Base-by-base conservation (phyloP, 2,113 vertebrate genomes). In the Gymnogyps californianus region DNA sequence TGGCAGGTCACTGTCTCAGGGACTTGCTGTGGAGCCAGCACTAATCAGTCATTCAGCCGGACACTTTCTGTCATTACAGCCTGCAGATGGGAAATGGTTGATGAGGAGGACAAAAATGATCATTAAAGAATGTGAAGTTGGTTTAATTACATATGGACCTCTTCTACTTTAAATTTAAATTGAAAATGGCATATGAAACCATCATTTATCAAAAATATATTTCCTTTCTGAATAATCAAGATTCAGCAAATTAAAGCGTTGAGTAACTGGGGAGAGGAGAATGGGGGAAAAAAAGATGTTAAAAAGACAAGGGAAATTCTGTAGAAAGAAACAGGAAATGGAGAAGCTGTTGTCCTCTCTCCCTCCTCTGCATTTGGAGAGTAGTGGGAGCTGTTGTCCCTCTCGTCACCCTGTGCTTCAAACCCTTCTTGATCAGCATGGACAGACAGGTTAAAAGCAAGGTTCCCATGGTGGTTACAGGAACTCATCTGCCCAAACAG, bases 241-340 rank as follows among this genome's bases (percentile, higher is more conserved):
- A 21, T 57, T 24, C 36, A 29, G 42, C 42, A 82, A 82, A 38
- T 57, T 36, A 17, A 85, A 72, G 17, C 18, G 25, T 26, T 10
- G 38, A 64, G n/a, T 67, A 51, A 54, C 4, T 26, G 42, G 34
- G 42, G n/a, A 70, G 36, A 51, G 17, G 32, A 84, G 36, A 83
- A 61, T 1, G 9, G 16, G 19, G 15, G 8, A 1, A 0, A 1
- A 21, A 22, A 15, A 22, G 7, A 3, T 7, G 32, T 54, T 62
- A 21, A 65, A 62, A n/a, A 83, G 74, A 71, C 7, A 42, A 62
- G 15, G 32, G 22, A 46, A 72, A 38, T 55, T 70, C 28, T 58
- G 24, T 32, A 44, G 8, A 74, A 75, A 42, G 46, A 84, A 75
- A 57, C 12, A 42, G 36, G 49, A 46, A 80, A 26, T 2, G 20